Conservation (phyloP, 1,140 invertebrate genomes). For the Ostrea denselamellosa region DNA sequence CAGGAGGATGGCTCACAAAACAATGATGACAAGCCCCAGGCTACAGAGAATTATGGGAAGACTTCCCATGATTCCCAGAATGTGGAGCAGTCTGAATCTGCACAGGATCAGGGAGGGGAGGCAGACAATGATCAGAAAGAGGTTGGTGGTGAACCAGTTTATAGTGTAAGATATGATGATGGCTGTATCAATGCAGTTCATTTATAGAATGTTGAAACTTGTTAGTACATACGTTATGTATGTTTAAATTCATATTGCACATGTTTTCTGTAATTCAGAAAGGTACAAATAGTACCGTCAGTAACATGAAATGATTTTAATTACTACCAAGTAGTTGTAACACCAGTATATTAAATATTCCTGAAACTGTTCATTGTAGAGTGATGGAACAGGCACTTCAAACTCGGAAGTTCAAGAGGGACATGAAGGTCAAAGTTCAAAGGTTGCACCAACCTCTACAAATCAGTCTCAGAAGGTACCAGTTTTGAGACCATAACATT, state of each 20-base stretch:
- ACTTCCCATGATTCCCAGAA: slow-evolving; percentile 58
- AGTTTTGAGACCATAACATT: too few species aligned
- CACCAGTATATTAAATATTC: too few species aligned
- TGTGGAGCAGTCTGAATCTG: slow-evolving; percentile 66
- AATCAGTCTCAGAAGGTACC: slow-evolving; percentile 13
- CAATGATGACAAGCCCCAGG: slow-evolving; percentile 54
- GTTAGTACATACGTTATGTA: too few species aligned
- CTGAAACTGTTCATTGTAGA: slow-evolving; percentile 68
- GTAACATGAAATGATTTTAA: too few species aligned
- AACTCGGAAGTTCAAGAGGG: slow-evolving; percentile 83
- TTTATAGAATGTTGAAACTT: too few species aligned
- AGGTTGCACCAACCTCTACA: neutral
- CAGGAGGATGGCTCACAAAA: slow-evolving; percentile 56
- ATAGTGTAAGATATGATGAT: too few species aligned
- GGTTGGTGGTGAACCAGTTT: slow-evolving; percentile 64
- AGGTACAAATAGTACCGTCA: too few species aligned
- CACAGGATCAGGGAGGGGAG: slow-evolving; percentile 65
- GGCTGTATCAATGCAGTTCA: too few species aligned
- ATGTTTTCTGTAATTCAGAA: too few species aligned
- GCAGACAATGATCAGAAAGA: slow-evolving; percentile 74
- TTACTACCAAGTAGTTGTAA: too few species aligned
- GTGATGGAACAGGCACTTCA: slow-evolving; percentile 83
- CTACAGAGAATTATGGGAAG: slow-evolving; percentile 66
- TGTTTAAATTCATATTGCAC: too few species aligned
- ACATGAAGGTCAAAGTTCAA: slow-evolving; percentile 81